These are phyloP conservation scores for Sebastes aleutianus DNA, from an alignment of 2,797 vertebrate genomes.

Conservation along the genomic window DNA sequence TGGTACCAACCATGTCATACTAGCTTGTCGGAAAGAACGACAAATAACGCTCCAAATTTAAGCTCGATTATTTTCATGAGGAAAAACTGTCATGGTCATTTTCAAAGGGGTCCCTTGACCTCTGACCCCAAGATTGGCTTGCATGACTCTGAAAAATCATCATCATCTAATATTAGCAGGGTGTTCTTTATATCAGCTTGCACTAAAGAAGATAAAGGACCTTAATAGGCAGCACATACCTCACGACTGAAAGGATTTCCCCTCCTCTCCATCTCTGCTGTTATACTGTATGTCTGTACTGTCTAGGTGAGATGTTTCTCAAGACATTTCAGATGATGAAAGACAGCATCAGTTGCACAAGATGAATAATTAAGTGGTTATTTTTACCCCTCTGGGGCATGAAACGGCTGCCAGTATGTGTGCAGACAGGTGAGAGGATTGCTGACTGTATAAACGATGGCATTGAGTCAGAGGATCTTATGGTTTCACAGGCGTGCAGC, in stretches of 20 bases:
- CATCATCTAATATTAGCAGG: slow-evolving; percentile 7
- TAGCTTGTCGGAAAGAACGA: no score
- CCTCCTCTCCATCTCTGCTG: background rate
- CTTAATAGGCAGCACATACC: slow-evolving; percentile 12
- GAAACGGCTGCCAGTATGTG: slow-evolving; percentile 60
- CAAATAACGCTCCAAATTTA: no score
- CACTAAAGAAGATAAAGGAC: slow-evolving; percentile 3
- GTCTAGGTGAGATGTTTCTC: slow-evolving; percentile 61
- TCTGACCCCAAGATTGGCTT: no score
- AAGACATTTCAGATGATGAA: slow-evolving; percentile 68
- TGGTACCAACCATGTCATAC: no score
- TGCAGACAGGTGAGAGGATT: slow-evolving; percentile 80
- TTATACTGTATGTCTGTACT: slow-evolving; percentile 1
- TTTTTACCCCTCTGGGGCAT: slow-evolving; percentile 68
- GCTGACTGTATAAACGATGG: slow-evolving; percentile 77
- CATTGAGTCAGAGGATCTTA: slow-evolving; percentile 72
- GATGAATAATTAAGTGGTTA: slow-evolving; percentile 74
- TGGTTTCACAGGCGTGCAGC: slow-evolving; percentile 69
- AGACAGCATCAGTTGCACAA: slow-evolving; percentile 68
- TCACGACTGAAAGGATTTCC: background rate
- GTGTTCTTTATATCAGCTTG: slow-evolving; percentile 13
- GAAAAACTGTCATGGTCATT: no score
- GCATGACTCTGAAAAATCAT: background rate
- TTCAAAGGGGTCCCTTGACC: no score
- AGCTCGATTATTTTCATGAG: no score